Base-by-base conservation (phyloP, 2,113 vertebrate genomes). In the Hyperopisus bebe region DNA sequence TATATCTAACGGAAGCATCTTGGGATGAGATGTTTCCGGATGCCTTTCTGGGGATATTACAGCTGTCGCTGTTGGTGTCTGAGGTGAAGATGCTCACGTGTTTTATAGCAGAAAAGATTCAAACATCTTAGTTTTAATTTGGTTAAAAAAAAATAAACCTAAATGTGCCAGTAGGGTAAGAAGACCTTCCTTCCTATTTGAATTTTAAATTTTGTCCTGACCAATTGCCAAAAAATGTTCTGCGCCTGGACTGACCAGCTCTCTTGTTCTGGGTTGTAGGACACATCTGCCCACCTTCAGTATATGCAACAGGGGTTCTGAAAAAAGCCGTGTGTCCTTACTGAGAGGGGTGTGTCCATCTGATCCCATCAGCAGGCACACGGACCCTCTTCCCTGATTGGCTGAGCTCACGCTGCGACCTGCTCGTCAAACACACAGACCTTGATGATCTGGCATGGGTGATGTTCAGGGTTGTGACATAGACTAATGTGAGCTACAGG, bases 401-500 rank as follows among this genome's bases (percentile, higher is more conserved):
- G 24, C 21, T 19, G 55, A 62, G 55, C 6, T 62, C 55, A n/a
- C 24, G 2, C 55, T 62, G 7, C 55, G 2, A n/a, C 21, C 55
- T n/a, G 8, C 55, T 6, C n/a, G 3, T 48, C n/a, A 86, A 13
- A 51, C 21, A 82, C 35, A 10, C 77, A 82, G 48, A 35, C 27
- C 27, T 47, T 47, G 44, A n/a, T 51, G 48, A 58, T 19, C n/a
- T 24, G 19, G 15, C 27, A 31, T 58, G 31, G 44, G 35, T 17
- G 10, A 48, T n/a, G 15, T 50, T 9, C 50, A 55, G 10, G 15
- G 50, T 87, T 87, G 8, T 27, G 46, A 85, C 19, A 21, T 3
- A 24, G 42, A 44, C 80, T 19, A 6, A 24, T 31, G 48, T 58
- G 95, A 97, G 97, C 96, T 95, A 96, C 95, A 94, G 93, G 94